Percentiles rank a stretch among this genome's conserved stretches.
phyloP scores from a whole-genome alignment of 2,113 vertebrate genomes.

The Trinectes maculatus region DNA sequence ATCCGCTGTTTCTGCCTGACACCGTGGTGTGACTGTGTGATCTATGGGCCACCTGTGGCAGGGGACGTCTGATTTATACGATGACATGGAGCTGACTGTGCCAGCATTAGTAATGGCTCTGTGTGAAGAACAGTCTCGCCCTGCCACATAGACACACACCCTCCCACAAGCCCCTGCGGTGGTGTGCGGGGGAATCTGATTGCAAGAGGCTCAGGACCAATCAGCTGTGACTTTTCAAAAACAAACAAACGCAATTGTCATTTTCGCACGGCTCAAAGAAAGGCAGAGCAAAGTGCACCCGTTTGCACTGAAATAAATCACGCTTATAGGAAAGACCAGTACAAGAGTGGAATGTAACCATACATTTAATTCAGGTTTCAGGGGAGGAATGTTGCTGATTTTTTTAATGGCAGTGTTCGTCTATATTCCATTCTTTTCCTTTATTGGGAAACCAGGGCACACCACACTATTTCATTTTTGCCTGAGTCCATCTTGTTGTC shows the following conservation, averaged over 20 bases:
- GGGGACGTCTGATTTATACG: slow-evolving; percentile 65
- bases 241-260: slow-evolving; percentile 25
- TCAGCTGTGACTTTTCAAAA: slow-evolving; percentile 46
- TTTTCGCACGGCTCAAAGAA: slow-evolving; percentile 36
- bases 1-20: slow-evolving; percentile 65
- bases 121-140: slow-evolving; percentile 49
- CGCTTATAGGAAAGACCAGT: slow-evolving; percentile 2
- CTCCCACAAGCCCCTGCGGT: slow-evolving; percentile 31
- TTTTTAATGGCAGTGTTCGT: too few relatives aligned
- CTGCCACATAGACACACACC: slow-evolving; percentile 30
- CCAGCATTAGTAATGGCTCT: slow-evolving; percentile 61
- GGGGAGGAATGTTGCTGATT: background rate
- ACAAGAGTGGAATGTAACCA: slow-evolving; percentile 8
- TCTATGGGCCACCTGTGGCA: slow-evolving; percentile 73
- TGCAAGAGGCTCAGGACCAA: slow-evolving; percentile 32
- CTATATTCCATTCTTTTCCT: slow-evolving; percentile 8
- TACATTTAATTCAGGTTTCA: slow-evolving; percentile 19
- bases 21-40: slow-evolving; percentile 65
- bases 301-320: slow-evolving; percentile 48
- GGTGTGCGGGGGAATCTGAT: slow-evolving; percentile 39
- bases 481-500: too few relatives aligned
- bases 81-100: slow-evolving; percentile 67
- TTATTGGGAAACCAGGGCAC: slow-evolving; percentile 8
- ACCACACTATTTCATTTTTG: too few relatives aligned
- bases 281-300: background rate